Evolutionary conservation across 2,888 invertebrate species (phyloP).

Genomic region (Scrobipalpa costella): DNA sequence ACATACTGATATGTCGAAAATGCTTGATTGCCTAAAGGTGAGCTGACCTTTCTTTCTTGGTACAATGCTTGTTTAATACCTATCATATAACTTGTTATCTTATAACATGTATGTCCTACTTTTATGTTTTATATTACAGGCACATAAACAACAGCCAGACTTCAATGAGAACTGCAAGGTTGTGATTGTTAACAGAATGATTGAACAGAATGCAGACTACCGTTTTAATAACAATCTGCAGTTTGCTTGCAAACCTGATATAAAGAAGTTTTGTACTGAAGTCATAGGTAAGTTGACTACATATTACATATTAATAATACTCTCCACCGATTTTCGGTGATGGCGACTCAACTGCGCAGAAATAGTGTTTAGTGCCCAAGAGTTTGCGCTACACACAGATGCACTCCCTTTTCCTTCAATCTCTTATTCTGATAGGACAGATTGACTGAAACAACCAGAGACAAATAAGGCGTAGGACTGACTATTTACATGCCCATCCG

Average conservation of each 20-base stretch:
- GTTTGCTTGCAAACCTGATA: slow-evolving; percentile 90
- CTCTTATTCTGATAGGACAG: too few species aligned
- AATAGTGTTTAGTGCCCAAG: too few species aligned
- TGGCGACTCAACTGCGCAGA: too few species aligned
- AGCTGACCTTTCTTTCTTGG: slow-evolving; percentile 20
- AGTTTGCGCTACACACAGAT: too few species aligned
- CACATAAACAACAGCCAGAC: slow-evolving; percentile 86
- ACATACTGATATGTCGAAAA: slow-evolving; percentile 84
- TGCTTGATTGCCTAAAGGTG: slow-evolving; percentile 90
- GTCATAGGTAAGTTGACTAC: slow-evolving; percentile 64
- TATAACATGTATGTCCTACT: background rate
- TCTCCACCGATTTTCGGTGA: too few species aligned
- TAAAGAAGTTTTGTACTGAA: slow-evolving; percentile 82
- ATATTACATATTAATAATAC: too few species aligned
- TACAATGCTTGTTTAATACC: slow-evolving; percentile 14
- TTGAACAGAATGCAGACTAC: slow-evolving; percentile 94
- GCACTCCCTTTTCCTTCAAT: too few species aligned
- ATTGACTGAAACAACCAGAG: too few species aligned
- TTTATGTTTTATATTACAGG: slow-evolving; percentile 60
- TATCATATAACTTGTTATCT: too few species aligned
- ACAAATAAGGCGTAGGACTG: too few species aligned
- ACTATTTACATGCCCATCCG: too few species aligned
- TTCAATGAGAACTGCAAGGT: slow-evolving; percentile 92
- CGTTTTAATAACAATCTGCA: slow-evolving; percentile 93
- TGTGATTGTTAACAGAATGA: slow-evolving; percentile 92